phyloP scores from a whole-genome alignment of 2,888 invertebrate species.

The Deroplatys truncata region DNA sequence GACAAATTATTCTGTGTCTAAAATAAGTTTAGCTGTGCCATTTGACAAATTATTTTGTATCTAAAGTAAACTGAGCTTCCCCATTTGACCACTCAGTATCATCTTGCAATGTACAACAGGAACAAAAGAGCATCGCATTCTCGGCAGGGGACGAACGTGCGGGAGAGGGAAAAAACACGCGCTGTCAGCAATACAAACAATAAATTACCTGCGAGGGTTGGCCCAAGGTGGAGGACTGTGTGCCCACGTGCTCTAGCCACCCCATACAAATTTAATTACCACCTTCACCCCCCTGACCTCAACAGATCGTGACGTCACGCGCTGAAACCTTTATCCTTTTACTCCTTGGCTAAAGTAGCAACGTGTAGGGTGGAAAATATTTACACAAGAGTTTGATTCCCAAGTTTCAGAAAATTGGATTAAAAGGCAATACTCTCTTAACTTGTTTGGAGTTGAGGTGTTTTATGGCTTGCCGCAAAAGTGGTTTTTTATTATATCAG shows the following conservation, averaged over 20 bases:
- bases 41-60: too few relatives aligned
- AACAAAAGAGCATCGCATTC: not conserved
- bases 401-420: not conserved
- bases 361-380: not conserved
- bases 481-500: not conserved
- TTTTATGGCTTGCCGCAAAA: not conserved
- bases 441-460: not conserved
- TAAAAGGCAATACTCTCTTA: not conserved
- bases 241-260: not conserved
- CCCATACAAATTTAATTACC: slow-evolving; percentile 12
- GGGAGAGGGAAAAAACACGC: not conserved
- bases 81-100: too few relatives aligned
- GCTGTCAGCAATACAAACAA: slow-evolving; percentile 3
- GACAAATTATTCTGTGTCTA: too few relatives aligned
- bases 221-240: not conserved
- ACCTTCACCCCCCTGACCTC: not conserved
- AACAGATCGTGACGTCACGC: not conserved
- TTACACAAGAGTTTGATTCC: not conserved
- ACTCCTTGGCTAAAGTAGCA: not conserved
- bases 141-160: not conserved
- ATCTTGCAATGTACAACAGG: not conserved
- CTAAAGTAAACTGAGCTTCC: too few relatives aligned
- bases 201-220: not conserved
- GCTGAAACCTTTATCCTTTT: not conserved
- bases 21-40: too few relatives aligned